Conservation (phyloP, 2,888 invertebrate species). For the Tiliacea citrago region DNA sequence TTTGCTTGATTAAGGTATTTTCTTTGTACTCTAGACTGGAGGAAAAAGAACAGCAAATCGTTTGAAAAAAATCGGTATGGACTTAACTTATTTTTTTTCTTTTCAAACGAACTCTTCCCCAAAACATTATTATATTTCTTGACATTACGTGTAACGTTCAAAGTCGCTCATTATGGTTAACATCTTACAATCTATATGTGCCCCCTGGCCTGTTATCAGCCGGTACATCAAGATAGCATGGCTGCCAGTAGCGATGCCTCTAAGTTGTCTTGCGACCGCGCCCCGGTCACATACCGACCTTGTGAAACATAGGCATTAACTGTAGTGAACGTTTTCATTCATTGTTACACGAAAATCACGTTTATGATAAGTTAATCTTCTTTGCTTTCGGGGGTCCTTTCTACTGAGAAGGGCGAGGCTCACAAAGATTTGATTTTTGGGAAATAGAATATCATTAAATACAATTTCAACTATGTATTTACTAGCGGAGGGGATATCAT, state of each 20-base stretch:
- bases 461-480: background rate
- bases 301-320: slow-evolving; percentile 13
- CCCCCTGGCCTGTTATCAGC: slow-evolving; percentile 43
- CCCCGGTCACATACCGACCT: slow-evolving; percentile 62
- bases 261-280: slow-evolving; percentile 41
- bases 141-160: slow-evolving; percentile 8
- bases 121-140: background rate
- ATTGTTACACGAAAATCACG: slow-evolving; percentile 31
- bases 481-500: background rate
- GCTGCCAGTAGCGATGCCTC: slow-evolving; percentile 42
- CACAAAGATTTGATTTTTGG: background rate
- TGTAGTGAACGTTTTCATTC: slow-evolving; percentile 24
- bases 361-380: background rate
- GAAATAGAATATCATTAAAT: background rate
- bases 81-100: too few relatives aligned
- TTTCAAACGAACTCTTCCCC: background rate
- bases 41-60: too few relatives aligned
- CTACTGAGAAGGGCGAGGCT: background rate
- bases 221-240: slow-evolving; percentile 54
- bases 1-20: too few relatives aligned
- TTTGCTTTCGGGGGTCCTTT: background rate
- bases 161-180: slow-evolving; percentile 53
- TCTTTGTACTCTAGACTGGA: too few relatives aligned
- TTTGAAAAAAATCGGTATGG: too few relatives aligned
- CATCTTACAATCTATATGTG: slow-evolving; percentile 34